These are phyloP conservation scores for Oncorhynchus gorbuscha DNA, from an alignment of 2,113 vertebrate genomes.

Conservation along the genomic window DNA sequence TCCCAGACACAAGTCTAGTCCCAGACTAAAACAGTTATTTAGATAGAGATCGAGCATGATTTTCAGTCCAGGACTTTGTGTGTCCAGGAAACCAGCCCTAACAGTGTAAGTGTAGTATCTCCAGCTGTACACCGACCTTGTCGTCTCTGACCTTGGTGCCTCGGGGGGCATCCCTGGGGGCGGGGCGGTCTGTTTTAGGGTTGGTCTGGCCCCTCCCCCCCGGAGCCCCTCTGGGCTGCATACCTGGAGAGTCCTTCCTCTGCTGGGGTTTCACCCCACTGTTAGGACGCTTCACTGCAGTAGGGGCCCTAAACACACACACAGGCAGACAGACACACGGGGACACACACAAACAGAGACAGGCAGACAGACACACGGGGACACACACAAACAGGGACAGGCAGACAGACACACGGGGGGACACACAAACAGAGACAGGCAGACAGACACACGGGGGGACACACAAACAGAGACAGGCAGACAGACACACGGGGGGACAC, in stretches of 20 bases:
- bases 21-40: too few species aligned
- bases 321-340: too few species aligned
- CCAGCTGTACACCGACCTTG: slow-evolving; percentile 68
- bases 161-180: slow-evolving; percentile 74
- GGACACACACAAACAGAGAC: background rate
- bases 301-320: slow-evolving; percentile 73
- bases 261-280: slow-evolving; percentile 75
- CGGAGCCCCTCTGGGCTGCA: slow-evolving; percentile 67
- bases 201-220: slow-evolving; percentile 72
- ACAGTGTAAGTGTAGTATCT: too few species aligned
- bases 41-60: too few species aligned
- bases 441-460: background rate
- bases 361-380: background rate
- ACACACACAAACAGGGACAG: background rate
- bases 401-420: background rate
- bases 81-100: too few species aligned
- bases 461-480: too few species aligned
- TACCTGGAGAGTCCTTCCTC: slow-evolving; percentile 78
- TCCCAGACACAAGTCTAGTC: too few species aligned
- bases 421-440: background rate
- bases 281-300: slow-evolving; percentile 79
- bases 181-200: slow-evolving; percentile 76
- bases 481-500: background rate
- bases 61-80: too few species aligned
- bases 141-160: slow-evolving; percentile 79